Evolutionary conservation across 1,140 invertebrate species (phyloP).

Genomic region (Diorhabda elongata): DNA sequence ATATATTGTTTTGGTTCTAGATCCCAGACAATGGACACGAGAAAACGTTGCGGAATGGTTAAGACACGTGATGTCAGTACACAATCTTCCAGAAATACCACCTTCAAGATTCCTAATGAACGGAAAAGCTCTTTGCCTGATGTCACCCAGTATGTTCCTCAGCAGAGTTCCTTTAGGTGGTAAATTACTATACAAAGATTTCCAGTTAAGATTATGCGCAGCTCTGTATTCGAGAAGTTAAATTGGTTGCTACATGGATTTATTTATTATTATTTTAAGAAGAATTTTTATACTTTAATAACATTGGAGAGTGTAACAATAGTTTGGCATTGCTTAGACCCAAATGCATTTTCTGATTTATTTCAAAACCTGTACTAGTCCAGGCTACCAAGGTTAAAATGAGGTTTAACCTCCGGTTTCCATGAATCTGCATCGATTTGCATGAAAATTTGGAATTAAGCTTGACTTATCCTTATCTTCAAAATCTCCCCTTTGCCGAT

Average conservation of each 20-base stretch:
- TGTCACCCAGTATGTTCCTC: constrained; percentile 70
- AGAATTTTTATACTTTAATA: no score
- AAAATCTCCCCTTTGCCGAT: no score
- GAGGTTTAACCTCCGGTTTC: no score
- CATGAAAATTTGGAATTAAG: no score
- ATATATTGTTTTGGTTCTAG: constrained; percentile 45
- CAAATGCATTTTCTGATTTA: background rate
- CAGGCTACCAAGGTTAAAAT: no score
- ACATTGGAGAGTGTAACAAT: background rate
- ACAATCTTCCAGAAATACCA: constrained; percentile 55
- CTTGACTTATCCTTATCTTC: no score
- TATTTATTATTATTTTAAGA: no score
- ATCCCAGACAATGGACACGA: constrained; percentile 66
- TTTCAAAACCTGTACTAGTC: background rate
- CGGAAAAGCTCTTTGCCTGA: constrained; percentile 71
- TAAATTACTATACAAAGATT: constrained; percentile 59
- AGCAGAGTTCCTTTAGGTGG: constrained; percentile 64
- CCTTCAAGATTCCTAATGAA: constrained; percentile 69
- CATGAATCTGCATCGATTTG: no score
- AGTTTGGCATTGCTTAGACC: background rate
- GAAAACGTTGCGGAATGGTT: constrained; percentile 65
- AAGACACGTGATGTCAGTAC: constrained; percentile 54
- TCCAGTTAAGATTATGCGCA: constrained; percentile 41
- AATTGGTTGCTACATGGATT: background rate
- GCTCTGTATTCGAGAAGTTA: constrained; percentile 38